Conservation (phyloP, 2,113 vertebrate species). For the Sciurus niger region DNA sequence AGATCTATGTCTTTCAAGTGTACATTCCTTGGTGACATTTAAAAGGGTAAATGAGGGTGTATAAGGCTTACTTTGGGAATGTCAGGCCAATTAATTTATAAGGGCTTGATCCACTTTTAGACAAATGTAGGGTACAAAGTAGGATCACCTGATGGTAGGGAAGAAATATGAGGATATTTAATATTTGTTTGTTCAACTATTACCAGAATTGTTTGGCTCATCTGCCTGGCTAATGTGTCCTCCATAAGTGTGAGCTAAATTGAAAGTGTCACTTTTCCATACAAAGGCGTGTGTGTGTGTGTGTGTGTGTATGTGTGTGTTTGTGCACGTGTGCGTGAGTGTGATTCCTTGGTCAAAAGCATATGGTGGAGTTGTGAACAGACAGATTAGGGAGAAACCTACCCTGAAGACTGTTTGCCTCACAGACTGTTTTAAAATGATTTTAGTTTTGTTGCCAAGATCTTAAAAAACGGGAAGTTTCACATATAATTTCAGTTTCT, state of each 20-base stretch:
- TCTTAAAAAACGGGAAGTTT: slow-evolving; percentile 16
- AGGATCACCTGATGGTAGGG: neutral
- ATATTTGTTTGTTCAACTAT: neutral
- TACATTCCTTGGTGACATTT: neutral
- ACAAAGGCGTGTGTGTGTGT: neutral
- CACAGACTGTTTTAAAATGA: slow-evolving; percentile 22
- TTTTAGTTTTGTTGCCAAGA: slow-evolving; percentile 49
- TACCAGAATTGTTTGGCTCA: slow-evolving; percentile 9
- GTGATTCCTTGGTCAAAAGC: neutral
- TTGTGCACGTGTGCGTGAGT: neutral
- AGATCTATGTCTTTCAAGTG: neutral
- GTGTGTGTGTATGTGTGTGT: neutral
- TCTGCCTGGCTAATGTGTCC: neutral
- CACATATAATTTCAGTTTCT: slow-evolving; percentile 26
- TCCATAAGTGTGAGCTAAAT: neutral
- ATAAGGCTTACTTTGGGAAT: neutral
- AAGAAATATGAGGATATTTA: neutral
- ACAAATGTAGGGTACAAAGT: neutral
- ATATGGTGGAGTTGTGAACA: neutral
- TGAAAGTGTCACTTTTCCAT: neutral
- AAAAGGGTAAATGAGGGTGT: neutral
- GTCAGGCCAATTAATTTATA: neutral
- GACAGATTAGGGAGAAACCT: slow-evolving; percentile 29
- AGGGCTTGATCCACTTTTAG: neutral
- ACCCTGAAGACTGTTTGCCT: slow-evolving; percentile 1